Evolutionary conservation across 2,888 invertebrate species (phyloP), one percentile per base, ranked within the genome.

Genomic region (Penaeus monodon): DNA sequence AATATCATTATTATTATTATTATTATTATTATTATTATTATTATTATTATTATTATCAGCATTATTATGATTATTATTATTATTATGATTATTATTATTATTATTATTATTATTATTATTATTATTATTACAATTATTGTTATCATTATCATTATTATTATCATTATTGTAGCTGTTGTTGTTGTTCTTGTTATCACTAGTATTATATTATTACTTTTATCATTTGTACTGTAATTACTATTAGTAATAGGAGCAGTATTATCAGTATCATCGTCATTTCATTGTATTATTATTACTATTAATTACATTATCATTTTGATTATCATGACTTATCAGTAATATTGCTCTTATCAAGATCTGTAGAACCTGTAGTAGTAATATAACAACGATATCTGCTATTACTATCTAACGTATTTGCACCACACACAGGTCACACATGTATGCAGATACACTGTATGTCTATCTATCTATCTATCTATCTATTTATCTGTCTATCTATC

Each of bases 181-280:
- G 24, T 73, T 24, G 24, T 73, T 17, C 10, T 73, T 73, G 3
- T 73, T 24, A 24, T n/a, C 4, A n/a, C n/a, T 73, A n/a, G 2
- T 73, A 73, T 73, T 24, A 20, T 73, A 73, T 73, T 24, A 73
- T 73, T 73, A 73, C 24, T 24, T 22, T 73, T 73, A 73, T 73
- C 6, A 73, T 73, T 24, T 38, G 33, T 38, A 38, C 6, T 38
- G 4, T 38, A 3, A 38, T 6, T 38, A 0, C 33, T 38, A 38
- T 38, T 38, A 38, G 33, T 38, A 38, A 38, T 6, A 38, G 2
- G 4, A 38, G 33, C 33, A 38, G 33, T 38, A 38, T 38, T 6
- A 38, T 38, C 33, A 38, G 33, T 38, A 38, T 38, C 33, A 38
- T 38, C 33, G 33, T 38, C 6, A 38, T 38, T 3, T 38, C 33